Evolutionary conservation across 2,113 vertebrate genomes (phyloP).

Genomic region (Clarias gariepinus): DNA sequence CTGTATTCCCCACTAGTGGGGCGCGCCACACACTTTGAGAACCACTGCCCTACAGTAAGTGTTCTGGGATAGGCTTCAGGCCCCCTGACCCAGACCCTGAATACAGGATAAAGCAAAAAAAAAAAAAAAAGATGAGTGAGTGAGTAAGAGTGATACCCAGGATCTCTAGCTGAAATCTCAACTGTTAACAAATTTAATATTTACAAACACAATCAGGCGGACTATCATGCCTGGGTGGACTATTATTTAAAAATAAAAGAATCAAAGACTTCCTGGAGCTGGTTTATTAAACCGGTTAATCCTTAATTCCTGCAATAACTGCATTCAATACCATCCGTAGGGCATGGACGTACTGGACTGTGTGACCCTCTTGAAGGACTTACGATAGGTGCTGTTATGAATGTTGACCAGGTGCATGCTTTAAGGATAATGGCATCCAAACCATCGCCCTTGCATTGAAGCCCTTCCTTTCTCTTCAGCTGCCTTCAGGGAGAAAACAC

Average conservation of each 20-base stretch:
- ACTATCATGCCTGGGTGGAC: too few relatives aligned
- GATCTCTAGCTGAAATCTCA: constrained; percentile 62
- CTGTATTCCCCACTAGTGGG: too few relatives aligned
- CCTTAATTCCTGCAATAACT: neutral
- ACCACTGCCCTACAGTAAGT: too few relatives aligned
- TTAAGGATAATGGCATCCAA: constrained; percentile 83
- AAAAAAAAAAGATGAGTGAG: too few relatives aligned
- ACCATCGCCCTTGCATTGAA: constrained; percentile 78
- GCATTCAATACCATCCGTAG: neutral
- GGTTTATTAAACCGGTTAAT: neutral
- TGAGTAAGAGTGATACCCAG: constrained; percentile 66
- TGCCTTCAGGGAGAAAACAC: constrained; percentile 67
- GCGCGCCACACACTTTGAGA: too few relatives aligned
- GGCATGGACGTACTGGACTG: constrained; percentile 78
- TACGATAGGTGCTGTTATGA: constrained; percentile 76
- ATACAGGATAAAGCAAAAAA: too few relatives aligned
- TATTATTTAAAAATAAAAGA: too few relatives aligned
- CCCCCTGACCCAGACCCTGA: too few relatives aligned
- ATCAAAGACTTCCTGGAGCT: too few relatives aligned
- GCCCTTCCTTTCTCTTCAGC: constrained; percentile 88
- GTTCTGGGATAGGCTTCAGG: too few relatives aligned
- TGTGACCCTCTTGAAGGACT: constrained; percentile 75
- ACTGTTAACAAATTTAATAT: neutral
- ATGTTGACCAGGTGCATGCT: constrained; percentile 75
- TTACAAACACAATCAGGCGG: neutral